Evolutionary conservation across 2,113 vertebrate species (phyloP), one percentile per base, ranked within the genome.

Genomic region (Pseudopodoces humilis): DNA sequence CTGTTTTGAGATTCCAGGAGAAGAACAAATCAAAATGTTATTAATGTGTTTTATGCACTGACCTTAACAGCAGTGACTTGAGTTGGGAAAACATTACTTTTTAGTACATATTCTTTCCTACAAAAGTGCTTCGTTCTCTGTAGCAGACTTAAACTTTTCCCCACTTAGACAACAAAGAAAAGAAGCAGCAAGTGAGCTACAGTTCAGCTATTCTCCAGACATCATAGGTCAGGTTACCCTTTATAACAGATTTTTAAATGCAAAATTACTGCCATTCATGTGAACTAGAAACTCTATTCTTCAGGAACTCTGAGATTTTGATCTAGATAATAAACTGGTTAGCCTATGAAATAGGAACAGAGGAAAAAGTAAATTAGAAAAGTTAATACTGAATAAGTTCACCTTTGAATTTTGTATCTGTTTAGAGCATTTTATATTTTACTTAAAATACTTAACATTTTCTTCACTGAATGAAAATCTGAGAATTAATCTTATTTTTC

Each of bases 21-120:
- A 83, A 80, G 46, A 92, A 69, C 25, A 44, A 79, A 90, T 83
- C 46, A 76, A 93, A 95, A 72, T 70, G 49, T 86, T 92, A 90
- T 79, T 69, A 64, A 79, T 86, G 23, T 58, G 25, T 22, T 84
- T 87, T 91, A 91, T 87, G 44, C 65, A 46, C 27, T 87, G 78
- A 91, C 53, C 74, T 76, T 82, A 90, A 23, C 62, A 85, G 74
- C 31, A 75, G 31, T 59, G 20, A n/a, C 43, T 94, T 84, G 27
- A 93, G 31, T 18, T 75, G 30, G 33, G 27, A 86, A 92, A 74
- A 68, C 71, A 85, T 16, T 86, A 56, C 22, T 69, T 75, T 67
- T 76, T 49, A 80, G 19, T 70, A 86, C 65, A 69, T 24, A 52
- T 44, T 80, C 28, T 88, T 74, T 63, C 15, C 56, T 68, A n/a